These are phyloP conservation scores for Neoarius graeffei DNA, from an alignment of 2,113 vertebrate genomes.

Conservation along the genomic window DNA sequence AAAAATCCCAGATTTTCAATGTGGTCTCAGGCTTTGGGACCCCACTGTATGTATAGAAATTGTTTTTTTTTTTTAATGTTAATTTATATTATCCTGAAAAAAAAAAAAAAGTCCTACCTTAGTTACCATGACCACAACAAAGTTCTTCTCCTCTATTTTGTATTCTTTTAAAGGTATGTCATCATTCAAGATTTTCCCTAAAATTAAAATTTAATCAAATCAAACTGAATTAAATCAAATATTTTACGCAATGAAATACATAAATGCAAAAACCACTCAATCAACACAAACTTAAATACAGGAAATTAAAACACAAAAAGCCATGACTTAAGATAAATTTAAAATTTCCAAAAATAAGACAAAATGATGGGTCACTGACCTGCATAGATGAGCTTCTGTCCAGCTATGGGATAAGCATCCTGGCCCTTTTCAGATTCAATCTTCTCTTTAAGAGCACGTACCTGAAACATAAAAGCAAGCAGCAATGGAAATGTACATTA, in stretches of 20 bases:
- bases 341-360: neutral
- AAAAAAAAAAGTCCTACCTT: conserved; percentile 64
- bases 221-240: neutral
- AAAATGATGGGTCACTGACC: conserved; percentile 57
- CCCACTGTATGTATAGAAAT: neutral
- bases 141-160: conserved; percentile 78
- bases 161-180: conserved; percentile 73
- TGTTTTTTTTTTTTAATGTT: neutral
- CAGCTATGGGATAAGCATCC: conserved; percentile 70
- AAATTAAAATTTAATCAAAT: neutral
- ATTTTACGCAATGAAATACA: neutral
- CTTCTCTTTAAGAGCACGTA: conserved; percentile 73
- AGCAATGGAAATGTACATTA: neutral
- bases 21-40: neutral
- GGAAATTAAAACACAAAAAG: conserved; percentile 4
- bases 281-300: neutral
- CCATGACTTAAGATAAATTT: neutral
- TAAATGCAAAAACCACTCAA: neutral
- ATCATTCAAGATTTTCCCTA: conserved; percentile 78
- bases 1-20: neutral
- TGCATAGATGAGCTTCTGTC: conserved; percentile 79
- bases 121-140: conserved; percentile 78
- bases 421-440: conserved; percentile 72
- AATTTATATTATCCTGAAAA: neutral
- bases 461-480: conserved; percentile 58